Evolutionary conservation across 2,113 vertebrate genomes (phyloP).

Genomic region (Bubo bubo): DNA sequence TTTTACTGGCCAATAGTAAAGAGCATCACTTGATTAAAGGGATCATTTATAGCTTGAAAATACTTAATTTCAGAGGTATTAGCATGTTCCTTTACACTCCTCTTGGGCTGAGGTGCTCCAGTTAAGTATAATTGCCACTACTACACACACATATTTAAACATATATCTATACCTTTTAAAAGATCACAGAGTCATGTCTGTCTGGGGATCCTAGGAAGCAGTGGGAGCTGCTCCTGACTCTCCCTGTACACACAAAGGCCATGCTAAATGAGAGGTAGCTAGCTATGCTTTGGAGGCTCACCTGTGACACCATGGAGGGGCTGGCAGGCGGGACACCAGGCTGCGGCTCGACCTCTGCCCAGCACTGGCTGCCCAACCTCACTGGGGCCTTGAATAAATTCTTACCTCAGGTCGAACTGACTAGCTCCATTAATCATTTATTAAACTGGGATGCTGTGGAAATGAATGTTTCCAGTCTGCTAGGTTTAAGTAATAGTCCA

Average conservation of each 20-base stretch:
- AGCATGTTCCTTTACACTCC: background rate
- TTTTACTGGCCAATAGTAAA: background rate
- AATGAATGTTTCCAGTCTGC: background rate
- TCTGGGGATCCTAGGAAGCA: background rate
- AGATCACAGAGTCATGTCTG: background rate
- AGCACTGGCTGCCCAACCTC: background rate
- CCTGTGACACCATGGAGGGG: fast-evolving
- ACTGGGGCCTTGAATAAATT: background rate
- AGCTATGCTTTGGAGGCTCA: background rate
- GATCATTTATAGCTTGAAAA: background rate
- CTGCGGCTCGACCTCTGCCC: background rate
- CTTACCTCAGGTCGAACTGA: background rate
- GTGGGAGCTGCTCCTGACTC: background rate
- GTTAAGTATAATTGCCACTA: background rate
- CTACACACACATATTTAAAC: background rate
- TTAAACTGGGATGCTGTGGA: background rate
- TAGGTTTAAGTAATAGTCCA: background rate
- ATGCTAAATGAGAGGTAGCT: no score
- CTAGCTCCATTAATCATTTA: background rate
- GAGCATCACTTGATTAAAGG: background rate
- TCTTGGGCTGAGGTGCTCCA: background rate
- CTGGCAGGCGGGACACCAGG: background rate
- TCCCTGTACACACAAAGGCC: background rate
- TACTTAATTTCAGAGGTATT: background rate
- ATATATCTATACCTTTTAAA: background rate